These are phyloP conservation scores for Atherinomorus stipes DNA, from an alignment of 2,113 vertebrate species.

Conservation along the genomic window DNA sequence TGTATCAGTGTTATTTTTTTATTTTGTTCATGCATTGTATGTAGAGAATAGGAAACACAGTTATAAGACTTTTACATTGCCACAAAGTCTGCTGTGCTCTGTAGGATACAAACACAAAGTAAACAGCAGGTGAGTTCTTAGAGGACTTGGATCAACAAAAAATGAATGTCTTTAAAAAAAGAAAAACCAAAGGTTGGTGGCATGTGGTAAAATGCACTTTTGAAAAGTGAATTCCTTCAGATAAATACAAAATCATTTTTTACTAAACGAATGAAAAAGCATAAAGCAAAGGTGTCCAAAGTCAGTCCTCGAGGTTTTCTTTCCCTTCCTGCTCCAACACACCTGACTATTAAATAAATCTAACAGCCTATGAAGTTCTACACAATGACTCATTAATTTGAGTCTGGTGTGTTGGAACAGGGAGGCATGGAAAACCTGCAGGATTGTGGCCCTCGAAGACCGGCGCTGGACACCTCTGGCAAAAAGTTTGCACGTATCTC, in stretches of 20 bases:
- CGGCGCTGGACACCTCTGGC: too few relatives aligned
- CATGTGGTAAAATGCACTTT: background rate
- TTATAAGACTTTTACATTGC: background rate
- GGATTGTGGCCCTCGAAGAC: too few relatives aligned
- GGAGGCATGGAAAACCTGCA: too few relatives aligned
- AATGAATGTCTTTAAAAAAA: background rate
- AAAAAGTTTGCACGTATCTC: background rate
- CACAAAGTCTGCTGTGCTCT: constrained; percentile 9
- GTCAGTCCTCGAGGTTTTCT: too few relatives aligned
- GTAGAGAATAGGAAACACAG: constrained; percentile 18
- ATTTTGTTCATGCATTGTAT: constrained; percentile 5
- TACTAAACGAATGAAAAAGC: background rate
- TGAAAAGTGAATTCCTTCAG: background rate
- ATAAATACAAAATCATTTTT: background rate
- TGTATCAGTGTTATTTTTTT: constrained; percentile 5
- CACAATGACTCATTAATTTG: too few relatives aligned
- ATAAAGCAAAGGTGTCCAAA: too few relatives aligned
- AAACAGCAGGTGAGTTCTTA: too few relatives aligned
- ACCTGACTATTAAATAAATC: too few relatives aligned
- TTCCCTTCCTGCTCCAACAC: too few relatives aligned
- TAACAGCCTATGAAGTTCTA: too few relatives aligned
- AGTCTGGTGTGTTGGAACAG: too few relatives aligned
- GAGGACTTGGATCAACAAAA: constrained; percentile 15
- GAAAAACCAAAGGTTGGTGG: background rate
- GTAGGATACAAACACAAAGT: constrained; percentile 1